Evolutionary conservation across 2,888 invertebrate species (phyloP).

Genomic region (Ochropleura leucogaster): DNA sequence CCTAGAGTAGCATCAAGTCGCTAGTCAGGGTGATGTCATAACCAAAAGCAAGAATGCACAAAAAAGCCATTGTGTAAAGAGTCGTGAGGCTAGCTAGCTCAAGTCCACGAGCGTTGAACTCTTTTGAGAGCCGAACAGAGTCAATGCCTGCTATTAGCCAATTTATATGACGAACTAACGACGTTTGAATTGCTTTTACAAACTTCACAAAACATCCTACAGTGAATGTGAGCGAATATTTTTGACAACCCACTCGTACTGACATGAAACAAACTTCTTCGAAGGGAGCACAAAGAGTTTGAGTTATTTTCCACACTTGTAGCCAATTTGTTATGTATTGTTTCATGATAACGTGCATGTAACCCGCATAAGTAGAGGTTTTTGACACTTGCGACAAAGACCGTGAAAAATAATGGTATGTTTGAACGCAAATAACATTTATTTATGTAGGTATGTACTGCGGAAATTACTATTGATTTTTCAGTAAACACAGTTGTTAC

Average conservation of each 20-base stretch:
- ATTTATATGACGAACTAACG: slow-evolving; percentile 79
- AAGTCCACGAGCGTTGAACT: slow-evolving; percentile 88
- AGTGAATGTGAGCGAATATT: slow-evolving; percentile 46
- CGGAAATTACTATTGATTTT: slow-evolving; percentile 61
- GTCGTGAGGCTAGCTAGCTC: slow-evolving; percentile 86
- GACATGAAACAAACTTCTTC: slow-evolving; percentile 32
- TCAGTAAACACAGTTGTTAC: slow-evolving; percentile 34
- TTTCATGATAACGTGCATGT: slow-evolving; percentile 68
- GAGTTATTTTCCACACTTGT: slow-evolving; percentile 55
- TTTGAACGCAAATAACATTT: slow-evolving; percentile 57
- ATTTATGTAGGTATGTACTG: slow-evolving; percentile 41
- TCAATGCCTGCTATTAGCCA: slow-evolving; percentile 86
- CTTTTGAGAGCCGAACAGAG: slow-evolving; percentile 83
- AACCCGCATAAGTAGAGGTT: slow-evolving; percentile 80
- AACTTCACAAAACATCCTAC: slow-evolving; percentile 58
- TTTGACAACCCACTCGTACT: slow-evolving; percentile 43
- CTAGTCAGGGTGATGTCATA: slow-evolving; percentile 86
- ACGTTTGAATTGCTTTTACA: slow-evolving; percentile 76
- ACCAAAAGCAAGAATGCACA: slow-evolving; percentile 86
- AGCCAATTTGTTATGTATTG: slow-evolving; percentile 64
- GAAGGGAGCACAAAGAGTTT: slow-evolving; percentile 47
- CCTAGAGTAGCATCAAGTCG: slow-evolving; percentile 66
- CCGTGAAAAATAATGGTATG: slow-evolving; percentile 67
- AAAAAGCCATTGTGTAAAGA: slow-evolving; percentile 89
- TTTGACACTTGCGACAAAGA: slow-evolving; percentile 76